Evolutionary conservation across 23 tunicate genomes (phyloP), one percentile per base, ranked within the genome.

Genomic region (Halocynthia roretzi): DNA sequence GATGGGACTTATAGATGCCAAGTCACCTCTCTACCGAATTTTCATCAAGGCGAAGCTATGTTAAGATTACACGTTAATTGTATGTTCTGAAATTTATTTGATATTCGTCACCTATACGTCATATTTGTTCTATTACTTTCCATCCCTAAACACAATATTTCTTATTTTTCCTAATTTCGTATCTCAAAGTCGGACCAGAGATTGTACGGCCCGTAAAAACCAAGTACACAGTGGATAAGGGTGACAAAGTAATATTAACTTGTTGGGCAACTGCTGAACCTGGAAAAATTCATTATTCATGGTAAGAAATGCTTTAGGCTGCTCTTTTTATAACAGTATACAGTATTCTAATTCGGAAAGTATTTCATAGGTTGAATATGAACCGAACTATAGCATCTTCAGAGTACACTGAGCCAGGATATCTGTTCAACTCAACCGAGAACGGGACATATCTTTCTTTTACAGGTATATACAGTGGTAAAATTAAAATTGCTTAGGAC

Each of bases 1-100:
- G 53, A 73, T 52, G 95, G 95, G 72, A 83, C 51, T 52, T 88
- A 88, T 75, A 80, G 87, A 77, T 88, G 95, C 54, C 95, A 88
- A 51, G 82, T 88, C 2, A 88, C 87, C 6, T 82, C 95, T 7
- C 53, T 88, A 10, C 95, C 95, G 44, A 81, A 86, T 72, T 88
- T 88, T 74, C 76, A 83, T 17, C 95, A 88, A 57, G 74, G 69
- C 8, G 83, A 78, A 60, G 72, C 87, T 6, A 22, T 71, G 9
- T 4, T 31, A 31, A 31, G 44, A 31, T 31, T 31, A 31, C 44
- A 31, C 44, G 44, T 31, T 31, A 31, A 31, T 31, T 31, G 44
- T 31, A 31, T 31, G 44, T 31, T 31, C 1, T 31, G 4, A 4
- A 31, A 31, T 31, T 31, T 31, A 31, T 0, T 0, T 1, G 44